Percentiles rank a stretch among this genome's conserved stretches.
Evolutionary conservation across 2,113 vertebrate species (phyloP).

Genomic region (Callorhinus ursinus): DNA sequence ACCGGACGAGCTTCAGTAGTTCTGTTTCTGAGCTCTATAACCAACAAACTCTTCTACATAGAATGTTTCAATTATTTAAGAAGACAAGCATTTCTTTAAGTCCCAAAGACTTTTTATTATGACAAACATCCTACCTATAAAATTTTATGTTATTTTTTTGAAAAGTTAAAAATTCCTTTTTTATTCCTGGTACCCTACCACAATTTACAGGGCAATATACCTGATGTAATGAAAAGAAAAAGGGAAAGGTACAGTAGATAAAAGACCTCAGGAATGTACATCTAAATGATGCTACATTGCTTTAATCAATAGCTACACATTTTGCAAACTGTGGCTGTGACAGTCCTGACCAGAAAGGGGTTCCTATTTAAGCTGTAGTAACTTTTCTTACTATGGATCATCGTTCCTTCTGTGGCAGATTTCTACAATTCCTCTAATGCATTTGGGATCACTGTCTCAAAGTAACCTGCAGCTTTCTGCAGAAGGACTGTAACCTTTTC

Average conservation of each 20-base stretch:
- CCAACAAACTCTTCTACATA: background rate
- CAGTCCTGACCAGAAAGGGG: conserved; percentile 94
- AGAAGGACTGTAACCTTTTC: conserved; percentile 95
- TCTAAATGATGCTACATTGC: conserved; percentile 92
- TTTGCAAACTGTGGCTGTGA: conserved; percentile 94
- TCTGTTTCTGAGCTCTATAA: background rate
- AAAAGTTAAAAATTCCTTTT: conserved; percentile 74
- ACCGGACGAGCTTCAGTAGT: background rate
- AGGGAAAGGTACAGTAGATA: conserved; percentile 93
- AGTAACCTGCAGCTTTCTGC: conserved; percentile 98
- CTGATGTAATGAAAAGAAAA: conserved; percentile 85
- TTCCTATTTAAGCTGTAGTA: conserved; percentile 96
- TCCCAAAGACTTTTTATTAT: background rate
- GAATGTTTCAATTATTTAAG: background rate
- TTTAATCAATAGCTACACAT: conserved; percentile 92
- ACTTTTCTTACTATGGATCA: conserved; percentile 95
- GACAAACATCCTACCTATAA: background rate
- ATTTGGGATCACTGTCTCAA: conserved; percentile 98
- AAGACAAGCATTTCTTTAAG: background rate
- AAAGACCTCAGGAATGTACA: conserved; percentile 94
- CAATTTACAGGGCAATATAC: conserved; percentile 95
- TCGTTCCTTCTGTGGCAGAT: conserved; percentile 92
- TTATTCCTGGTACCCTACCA: conserved; percentile 95
- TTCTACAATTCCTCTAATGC: conserved; percentile 95
- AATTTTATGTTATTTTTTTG: background rate